Evolutionary conservation across 2,888 invertebrate species (phyloP), one percentile per base, ranked within the genome.

Genomic region (Cephus runcator): DNA sequence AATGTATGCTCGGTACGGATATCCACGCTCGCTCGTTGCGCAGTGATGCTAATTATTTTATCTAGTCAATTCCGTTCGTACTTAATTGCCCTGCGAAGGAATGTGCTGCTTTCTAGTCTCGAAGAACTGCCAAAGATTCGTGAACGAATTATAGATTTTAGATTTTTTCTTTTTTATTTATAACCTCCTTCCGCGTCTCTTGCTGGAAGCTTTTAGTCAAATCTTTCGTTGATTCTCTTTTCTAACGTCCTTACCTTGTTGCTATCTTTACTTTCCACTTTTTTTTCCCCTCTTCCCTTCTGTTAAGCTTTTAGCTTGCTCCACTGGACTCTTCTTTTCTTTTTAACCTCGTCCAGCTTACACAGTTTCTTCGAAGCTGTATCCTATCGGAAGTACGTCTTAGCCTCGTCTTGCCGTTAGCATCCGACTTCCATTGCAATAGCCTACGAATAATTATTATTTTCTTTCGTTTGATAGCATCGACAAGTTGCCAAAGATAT

Each of bases 31-130:
- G 56, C 73, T 36, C 75, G 34, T 69, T 76, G 73, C 79, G 31
- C 31, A 12, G 3, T 31, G 71, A 33, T 75, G 75, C 76, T 74
- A 80, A 80, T 81, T 81, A 78, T 82, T 81, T 83, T 81, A 77
- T 85, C 85, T 85, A 84, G 90, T 90, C 90, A 90, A 84, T 86
- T 86, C 83, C 85, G 88, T 86, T 89, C 82, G 90, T 90, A 90
- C 90, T 90, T 90, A 89, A 89, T 86, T 87, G 85, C 81, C 80
- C 86, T 87, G 88, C 33, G 83, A 89, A 90, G 90, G 90, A 90
- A 90, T 90, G 90, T 90, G 90, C 90, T 90, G 89, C 87, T 83
- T 73, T 73, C 33, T 76, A 75, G 69, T 75, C 34, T 34, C 36
- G 23, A 74, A 73, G n/a, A 74, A 74, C 34, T 74, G 35, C 34